Evolutionary conservation across 2,797 vertebrate species (phyloP).

Genomic region (Platalea minor): DNA sequence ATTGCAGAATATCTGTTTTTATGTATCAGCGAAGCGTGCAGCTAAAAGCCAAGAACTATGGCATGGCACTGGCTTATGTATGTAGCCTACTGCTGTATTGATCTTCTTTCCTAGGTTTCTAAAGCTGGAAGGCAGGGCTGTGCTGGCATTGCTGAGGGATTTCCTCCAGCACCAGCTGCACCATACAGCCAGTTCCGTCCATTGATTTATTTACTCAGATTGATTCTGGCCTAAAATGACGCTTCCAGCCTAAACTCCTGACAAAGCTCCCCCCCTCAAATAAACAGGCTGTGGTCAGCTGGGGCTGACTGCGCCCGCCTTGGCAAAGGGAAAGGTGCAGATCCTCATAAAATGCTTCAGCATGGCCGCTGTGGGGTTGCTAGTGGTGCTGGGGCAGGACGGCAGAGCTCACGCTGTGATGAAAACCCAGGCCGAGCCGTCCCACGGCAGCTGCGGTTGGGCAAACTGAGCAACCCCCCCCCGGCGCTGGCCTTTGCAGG

Average conservation of each 20-base stretch:
- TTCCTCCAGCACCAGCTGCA: neutral
- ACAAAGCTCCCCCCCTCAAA: neutral
- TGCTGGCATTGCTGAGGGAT: neutral
- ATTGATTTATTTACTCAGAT: neutral
- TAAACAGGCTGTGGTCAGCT: neutral
- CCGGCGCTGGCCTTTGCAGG: too few relatives aligned
- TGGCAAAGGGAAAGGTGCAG: neutral
- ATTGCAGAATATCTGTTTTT: neutral
- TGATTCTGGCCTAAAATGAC: neutral
- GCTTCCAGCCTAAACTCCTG: neutral
- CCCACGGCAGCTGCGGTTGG: neutral
- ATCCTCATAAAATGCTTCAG: fast-evolving
- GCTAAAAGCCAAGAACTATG: neutral
- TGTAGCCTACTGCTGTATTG: neutral
- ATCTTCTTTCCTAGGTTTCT: neutral
- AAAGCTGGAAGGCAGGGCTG: neutral
- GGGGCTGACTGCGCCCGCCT: too few relatives aligned
- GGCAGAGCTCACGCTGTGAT: fast-evolving
- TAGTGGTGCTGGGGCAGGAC: neutral
- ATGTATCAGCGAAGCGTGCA: fast-evolving
- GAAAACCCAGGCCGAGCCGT: neutral
- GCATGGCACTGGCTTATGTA: neutral
- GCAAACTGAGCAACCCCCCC: neutral
- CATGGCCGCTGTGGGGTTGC: fast-evolving
- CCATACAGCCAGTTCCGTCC: fast-evolving